Conservation (phyloP, 2,797 vertebrate species). For the Atherinosoma microstoma region DNA sequence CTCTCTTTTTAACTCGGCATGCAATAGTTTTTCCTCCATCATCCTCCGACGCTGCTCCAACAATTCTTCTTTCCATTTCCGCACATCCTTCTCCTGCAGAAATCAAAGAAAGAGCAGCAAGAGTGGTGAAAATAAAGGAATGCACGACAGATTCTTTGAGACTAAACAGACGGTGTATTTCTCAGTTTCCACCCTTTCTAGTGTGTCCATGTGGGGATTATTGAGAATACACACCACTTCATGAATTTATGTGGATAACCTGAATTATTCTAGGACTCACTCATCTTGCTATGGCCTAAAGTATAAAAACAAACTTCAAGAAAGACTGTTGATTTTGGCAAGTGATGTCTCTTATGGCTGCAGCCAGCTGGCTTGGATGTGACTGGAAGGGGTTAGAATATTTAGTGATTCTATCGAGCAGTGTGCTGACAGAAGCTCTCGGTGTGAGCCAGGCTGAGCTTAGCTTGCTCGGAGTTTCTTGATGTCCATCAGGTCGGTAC, state of each 20-base stretch:
- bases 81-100: constrained; percentile 95
- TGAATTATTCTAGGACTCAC: constrained; percentile 71
- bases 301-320: constrained; percentile 80
- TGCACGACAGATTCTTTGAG: constrained; percentile 19
- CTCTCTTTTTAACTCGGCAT: constrained; percentile 96
- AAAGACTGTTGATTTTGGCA: constrained; percentile 76
- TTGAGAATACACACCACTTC: constrained; percentile 68
- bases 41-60: constrained; percentile 94
- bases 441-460: constrained; percentile 49
- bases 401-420: constrained; percentile 75
- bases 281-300: constrained; percentile 61
- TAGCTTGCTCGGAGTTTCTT: constrained; percentile 44
- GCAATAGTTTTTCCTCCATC: constrained; percentile 98
- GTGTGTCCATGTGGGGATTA: constrained; percentile 50
- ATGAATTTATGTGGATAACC: constrained; percentile 74
- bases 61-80: constrained; percentile 98
- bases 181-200: constrained; percentile 34
- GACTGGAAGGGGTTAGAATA: constrained; percentile 62
- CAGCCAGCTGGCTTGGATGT: constrained; percentile 69
- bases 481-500: constrained; percentile 52
- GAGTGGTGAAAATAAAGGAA: constrained; percentile 16
- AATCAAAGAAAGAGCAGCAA: constrained; percentile 23
- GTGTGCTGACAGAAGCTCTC: constrained; percentile 72
- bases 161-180: constrained; percentile 39
- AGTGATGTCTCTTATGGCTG: constrained; percentile 62